These are phyloP conservation scores for Stegodyphus mimosarum DNA, from an alignment of 1,140 invertebrate genomes.

Conservation along the genomic window DNA sequence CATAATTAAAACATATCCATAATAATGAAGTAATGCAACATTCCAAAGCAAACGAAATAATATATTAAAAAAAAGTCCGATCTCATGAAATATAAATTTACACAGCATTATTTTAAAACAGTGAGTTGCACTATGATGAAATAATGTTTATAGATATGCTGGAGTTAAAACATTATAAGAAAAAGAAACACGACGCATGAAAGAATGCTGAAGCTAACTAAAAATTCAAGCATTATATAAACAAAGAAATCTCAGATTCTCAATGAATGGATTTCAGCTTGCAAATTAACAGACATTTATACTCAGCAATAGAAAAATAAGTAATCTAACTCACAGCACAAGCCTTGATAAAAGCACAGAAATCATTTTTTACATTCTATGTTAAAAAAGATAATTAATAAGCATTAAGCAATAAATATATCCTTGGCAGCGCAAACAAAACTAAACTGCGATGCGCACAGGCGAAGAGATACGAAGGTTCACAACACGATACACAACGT, in stretches of 20 bases:
- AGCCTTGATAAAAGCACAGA: constrained; percentile 30
- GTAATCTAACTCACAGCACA: constrained; percentile 14
- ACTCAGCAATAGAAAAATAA: background rate
- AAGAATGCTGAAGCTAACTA: background rate
- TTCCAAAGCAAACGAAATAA: background rate
- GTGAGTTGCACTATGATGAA: too few relatives aligned
- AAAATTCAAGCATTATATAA: background rate
- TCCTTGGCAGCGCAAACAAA: background rate
- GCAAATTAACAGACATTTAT: background rate
- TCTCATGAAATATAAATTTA: too few relatives aligned
- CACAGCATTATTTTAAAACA: too few relatives aligned
- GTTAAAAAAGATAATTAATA: background rate
- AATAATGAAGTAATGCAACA: background rate
- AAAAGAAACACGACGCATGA: too few relatives aligned
- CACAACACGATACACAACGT: background rate
- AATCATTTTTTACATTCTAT: background rate
- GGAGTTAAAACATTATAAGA: too few relatives aligned
- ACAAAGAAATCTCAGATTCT: background rate
- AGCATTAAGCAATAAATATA: background rate
- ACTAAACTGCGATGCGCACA: background rate
- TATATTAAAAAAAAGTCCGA: too few relatives aligned
- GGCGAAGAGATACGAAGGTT: background rate
- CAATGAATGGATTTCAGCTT: background rate
- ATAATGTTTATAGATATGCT: too few relatives aligned
- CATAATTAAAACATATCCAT: background rate